Evolutionary conservation across 2,888 invertebrate genomes (phyloP), one percentile per base, ranked within the genome.

Genomic region (Morpho achilles): DNA sequence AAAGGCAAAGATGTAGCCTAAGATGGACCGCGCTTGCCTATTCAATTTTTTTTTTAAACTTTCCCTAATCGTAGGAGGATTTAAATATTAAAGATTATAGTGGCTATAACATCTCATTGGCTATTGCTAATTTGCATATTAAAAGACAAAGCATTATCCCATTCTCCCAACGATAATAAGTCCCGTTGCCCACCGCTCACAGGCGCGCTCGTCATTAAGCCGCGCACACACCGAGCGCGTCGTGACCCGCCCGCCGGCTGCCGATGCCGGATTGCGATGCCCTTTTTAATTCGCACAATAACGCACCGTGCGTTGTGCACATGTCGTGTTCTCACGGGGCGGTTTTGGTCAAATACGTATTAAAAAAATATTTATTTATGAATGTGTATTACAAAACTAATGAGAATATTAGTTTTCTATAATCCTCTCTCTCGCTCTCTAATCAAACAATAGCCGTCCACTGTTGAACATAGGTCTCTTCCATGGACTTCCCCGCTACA

Each of bases 201-300:
- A 59, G 42, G 23, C 50, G 51, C 53, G 63, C 50, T 53, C 61
- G 67, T 68, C 65, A 67, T 70, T 69, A 70, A 66, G 66, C 45
- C 60, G 60, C 65, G 64, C 68, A 65, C 68, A 71, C 72, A 69
- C 67, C 52, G 62, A 51, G 60, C 64, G 66, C 62, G 64, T 80
- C 80, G 81, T 80, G 82, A 80, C 72, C 79, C 75, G 71, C 70
- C 64, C 70, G 77, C 73, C 64, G 69, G 68, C 65, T 68, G 72
- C 70, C 70, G 72, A 72, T 72, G 69, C 70, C 67, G 69, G 73
- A 73, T 71, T 73, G 73, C 76, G 71, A 73, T 78, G 76, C 74
- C 75, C 75, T 75, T 79, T 77, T 81, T 82, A 80, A 82, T 82
- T 82, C 79, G 76, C 79, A 77, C 82, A 80, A 79, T 81, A 83